These are phyloP conservation scores for Cantharis rufa DNA, from an alignment of 2,888 invertebrate genomes.

Conservation along the genomic window DNA sequence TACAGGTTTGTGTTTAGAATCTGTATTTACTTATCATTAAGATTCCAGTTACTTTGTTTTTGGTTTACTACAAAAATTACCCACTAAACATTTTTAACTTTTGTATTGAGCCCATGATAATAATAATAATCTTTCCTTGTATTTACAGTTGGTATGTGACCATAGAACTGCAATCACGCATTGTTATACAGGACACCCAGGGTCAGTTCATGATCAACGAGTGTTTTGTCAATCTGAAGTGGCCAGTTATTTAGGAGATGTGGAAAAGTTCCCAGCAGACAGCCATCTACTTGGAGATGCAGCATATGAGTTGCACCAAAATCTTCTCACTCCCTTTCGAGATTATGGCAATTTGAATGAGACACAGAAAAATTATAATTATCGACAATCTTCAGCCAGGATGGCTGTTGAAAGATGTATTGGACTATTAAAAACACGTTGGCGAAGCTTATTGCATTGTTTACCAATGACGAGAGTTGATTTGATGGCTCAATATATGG, in stretches of 20 bases:
- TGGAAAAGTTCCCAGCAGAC: constrained; percentile 24
- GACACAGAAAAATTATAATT: constrained; percentile 33
- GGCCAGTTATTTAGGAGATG: constrained; percentile 24
- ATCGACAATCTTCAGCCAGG: constrained; percentile 29
- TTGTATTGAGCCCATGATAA: constrained; percentile 15
- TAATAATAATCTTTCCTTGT: too few species aligned
- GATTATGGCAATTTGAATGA: constrained; percentile 27
- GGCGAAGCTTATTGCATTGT: constrained; percentile 34
- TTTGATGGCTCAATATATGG: constrained; percentile 35
- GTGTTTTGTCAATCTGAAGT: constrained; percentile 33
- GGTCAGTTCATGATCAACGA: constrained; percentile 35
- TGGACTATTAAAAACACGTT: constrained; percentile 33
- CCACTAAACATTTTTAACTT: too few species aligned
- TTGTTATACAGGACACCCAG: constrained; percentile 33
- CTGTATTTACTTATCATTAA: too few species aligned
- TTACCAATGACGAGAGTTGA: constrained; percentile 33
- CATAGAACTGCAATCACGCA: constrained; percentile 30
- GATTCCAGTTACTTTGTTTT: too few species aligned
- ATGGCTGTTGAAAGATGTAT: constrained; percentile 32
- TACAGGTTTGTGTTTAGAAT: constrained; percentile 16
- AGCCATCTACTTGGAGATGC: constrained; percentile 32
- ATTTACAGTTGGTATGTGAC: constrained; percentile 36
- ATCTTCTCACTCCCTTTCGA: constrained; percentile 22
- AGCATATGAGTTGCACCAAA: constrained; percentile 25
- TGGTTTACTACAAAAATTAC: too few species aligned